Evolutionary conservation across 1,140 invertebrate species (phyloP).

Genomic region (Plutomurus gul): DNA sequence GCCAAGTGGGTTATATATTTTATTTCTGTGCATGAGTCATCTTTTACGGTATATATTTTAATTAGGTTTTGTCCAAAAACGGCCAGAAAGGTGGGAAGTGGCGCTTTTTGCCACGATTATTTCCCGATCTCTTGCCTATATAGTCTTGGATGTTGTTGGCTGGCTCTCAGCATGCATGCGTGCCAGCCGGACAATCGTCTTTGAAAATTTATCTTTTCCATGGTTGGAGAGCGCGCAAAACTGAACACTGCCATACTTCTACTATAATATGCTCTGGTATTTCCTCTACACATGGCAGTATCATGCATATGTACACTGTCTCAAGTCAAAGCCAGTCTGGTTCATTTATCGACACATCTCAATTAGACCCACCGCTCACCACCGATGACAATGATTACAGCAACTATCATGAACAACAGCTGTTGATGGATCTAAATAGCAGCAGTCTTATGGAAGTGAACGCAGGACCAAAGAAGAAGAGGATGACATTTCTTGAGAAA

Average conservation of each 20-base stretch:
- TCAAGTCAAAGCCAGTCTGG: no score
- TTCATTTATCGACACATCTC: no score
- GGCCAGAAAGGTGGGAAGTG: constrained; percentile 48
- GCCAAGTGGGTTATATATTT: constrained; percentile 35
- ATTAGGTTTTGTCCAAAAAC: constrained; percentile 53
- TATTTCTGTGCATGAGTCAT: constrained; percentile 52
- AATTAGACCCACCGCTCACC: no score
- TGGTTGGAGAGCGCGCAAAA: not conserved
- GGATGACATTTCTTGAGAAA: no score
- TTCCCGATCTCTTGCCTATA: constrained; percentile 25
- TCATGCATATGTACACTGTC: not conserved
- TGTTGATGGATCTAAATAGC: no score
- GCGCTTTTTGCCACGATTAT: constrained; percentile 44
- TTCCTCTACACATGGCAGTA: not conserved
- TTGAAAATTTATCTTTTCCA: not conserved
- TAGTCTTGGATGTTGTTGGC: not conserved
- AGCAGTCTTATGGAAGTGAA: no score
- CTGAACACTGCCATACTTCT: not conserved
- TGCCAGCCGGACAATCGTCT: constrained; percentile 18
- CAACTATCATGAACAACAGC: no score
- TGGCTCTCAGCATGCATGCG: constrained; percentile 27
- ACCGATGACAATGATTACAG: no score
- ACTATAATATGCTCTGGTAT: no score
- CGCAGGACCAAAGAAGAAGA: no score
- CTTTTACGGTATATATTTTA: constrained; percentile 54